Evolutionary conservation across 2,113 vertebrate species (phyloP), one percentile per base, ranked within the genome.

Genomic region (Vombatus ursinus): DNA sequence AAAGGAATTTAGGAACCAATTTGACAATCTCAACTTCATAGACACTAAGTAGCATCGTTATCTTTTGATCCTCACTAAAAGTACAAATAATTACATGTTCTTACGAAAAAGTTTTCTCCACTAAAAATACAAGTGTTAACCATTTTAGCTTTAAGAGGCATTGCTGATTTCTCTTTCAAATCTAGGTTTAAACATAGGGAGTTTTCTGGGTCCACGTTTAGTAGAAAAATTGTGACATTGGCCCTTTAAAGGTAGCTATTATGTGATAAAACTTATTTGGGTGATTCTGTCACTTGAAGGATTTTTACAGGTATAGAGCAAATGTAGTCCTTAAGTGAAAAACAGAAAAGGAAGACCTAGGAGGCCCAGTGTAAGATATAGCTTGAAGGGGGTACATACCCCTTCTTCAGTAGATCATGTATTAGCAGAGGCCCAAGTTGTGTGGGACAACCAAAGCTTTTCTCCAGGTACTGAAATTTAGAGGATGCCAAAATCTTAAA

Each of bases 21-120:
- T 94, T 90, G 54, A 93, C 51, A 57, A 1, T 89, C 92, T 91
- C 95, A 12, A 53, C 77, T 92, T 52, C 48, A 68, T 48, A 96
- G 92, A 90, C 91, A 57, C 92, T 84, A 53, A 96, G 31, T 96
- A 49, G 57, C 48, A 94, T 37, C n/a, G 31, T 61, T 57, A 57
- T 25, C 54, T 57, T 57, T 68, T 44, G 68, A 44, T 44, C 6
- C 37, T 84, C 4, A 23, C 68, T 84, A 23, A 84, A 44, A 84
- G n/a, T 44, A 22, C 68, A 84, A 44, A 44, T 84, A 44, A 44
- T 44, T 84, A 22, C n/a, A 23, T 84, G n/a, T 44, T 84, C 12
- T 68, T 68, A 37, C 3, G 14, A 68, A 68, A 37, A 68, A 68
- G 31, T 37, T 37, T 3, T 84, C n/a, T 44, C 68, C 61, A 77